Base-by-base conservation (phyloP, 2,797 vertebrate species). In the Bovichtus variegatus region DNA sequence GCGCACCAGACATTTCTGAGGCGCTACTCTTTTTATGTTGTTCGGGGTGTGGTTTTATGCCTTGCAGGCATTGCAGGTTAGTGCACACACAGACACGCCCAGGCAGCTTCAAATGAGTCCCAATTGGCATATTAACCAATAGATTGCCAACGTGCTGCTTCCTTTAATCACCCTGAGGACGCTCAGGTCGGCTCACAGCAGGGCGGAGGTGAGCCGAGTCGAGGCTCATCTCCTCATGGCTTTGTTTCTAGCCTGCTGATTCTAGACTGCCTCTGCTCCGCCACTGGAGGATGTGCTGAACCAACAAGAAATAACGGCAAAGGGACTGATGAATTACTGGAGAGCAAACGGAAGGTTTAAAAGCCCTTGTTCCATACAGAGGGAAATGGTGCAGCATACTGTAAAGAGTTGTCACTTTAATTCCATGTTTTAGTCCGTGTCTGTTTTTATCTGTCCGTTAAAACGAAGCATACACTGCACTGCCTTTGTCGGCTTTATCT, bases 51-150 rank as follows among this genome's bases (percentile, higher is more conserved):
- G 46, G 19, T 36, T 44, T n/a, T 51, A 9, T 59, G 13, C 8
- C 47, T 50, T 7, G 46, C 62, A 76, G 31, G 46, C 41, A 50
- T 9, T 49, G 55, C 27, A 25, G 27, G 40, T 50, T 47, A 27
- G 68, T 6, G 40, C 25, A 38, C 58, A 23, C 8, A 19, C 6
- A 57, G 18, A 44, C 12, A 65, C 11, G 54, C 47, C 62, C 18
- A 15, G 51, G 46, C 9, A 7, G 6, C 31, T 64, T 61, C 27
- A 82, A 87, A 84, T 66, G 71, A 82, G 77, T 87, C 85, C 78
- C 82, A 70, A 71, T 76, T 58, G 86, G 50, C 79, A 76, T 71
- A 76, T 89, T 84, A 81, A 87, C 82, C 81, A 54, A 64, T 69
- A 41, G 53, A 63, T 78, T 81, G 85, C 57, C 84, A 83, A 77